Evolutionary conservation across 2,113 vertebrate genomes (phyloP), one percentile per base, ranked within the genome.

Genomic region (Pteruthius melanotis): DNA sequence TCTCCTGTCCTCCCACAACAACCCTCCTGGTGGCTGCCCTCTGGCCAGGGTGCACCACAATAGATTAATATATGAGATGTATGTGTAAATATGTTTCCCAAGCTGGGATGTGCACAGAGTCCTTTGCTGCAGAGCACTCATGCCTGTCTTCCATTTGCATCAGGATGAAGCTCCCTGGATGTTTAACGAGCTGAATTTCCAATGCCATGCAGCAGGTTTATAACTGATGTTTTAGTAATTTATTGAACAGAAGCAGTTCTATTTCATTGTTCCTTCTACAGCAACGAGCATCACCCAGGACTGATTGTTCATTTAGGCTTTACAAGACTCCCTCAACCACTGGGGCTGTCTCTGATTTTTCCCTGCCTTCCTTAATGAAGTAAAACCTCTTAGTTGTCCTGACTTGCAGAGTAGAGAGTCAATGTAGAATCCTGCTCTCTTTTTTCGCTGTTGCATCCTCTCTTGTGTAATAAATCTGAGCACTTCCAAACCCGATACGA

Each of bases 41-140:
- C 97, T 97, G 98, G 98, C 94, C 95, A 98, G 98, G 98, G 97
- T 97, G 89, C 95, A 89, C 91, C 97, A 85, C 96, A 97, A 97
- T 83, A 84, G 85, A 90, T 97, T 98, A 98, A 97, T 98, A 97
- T 98, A 98, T 98, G 97, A 92, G 65, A 27, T 59, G 85, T 84
- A 89, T 6, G 10, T 88, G 97, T 86, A 97, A 95, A 95, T 90
- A 87, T 33, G 74, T 87, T 94, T 91, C 93, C 95, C 87, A 15
- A 81, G 91, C 69, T 8, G 74, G 95, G 86, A 91, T 76, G 94
- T 83, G 95, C 92, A 47, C 94, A 96, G 84, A 90, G 68, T 84
- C 88, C 89, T 93, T 95, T 91, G 91, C 94, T 92, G 75, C 71
- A 79, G 80, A 93, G 92, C 91, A 61, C 84, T 77, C 42, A 37